phyloP scores from a whole-genome alignment of 2,888 invertebrate species.

The Pristionchus mayeri region DNA sequence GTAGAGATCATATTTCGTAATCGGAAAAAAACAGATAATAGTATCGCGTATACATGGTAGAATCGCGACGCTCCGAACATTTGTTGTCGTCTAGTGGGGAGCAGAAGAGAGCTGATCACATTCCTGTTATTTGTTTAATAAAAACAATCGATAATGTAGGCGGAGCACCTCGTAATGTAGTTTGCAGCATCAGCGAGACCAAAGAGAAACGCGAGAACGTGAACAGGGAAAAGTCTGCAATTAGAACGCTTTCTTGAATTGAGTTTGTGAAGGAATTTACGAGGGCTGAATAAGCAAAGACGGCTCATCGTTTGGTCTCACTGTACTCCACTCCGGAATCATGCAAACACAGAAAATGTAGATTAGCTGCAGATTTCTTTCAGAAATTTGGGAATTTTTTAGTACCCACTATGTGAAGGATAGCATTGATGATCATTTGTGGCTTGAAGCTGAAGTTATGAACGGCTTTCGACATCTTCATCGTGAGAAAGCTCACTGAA shows the following conservation, averaged over 20 bases:
- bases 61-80: neutral
- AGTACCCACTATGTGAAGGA: neutral
- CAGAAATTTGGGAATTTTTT: neutral
- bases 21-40: neutral
- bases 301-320: neutral
- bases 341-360: neutral
- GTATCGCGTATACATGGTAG: constrained; percentile 11
- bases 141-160: neutral
- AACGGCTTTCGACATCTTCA: neutral
- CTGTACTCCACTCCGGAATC: constrained; percentile 11
- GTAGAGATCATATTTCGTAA: neutral
- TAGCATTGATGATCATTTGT: neutral
- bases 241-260: neutral
- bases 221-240: neutral
- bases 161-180: neutral
- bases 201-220: neutral
- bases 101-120: neutral
- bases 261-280: neutral
- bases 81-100: neutral
- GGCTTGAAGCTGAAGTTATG: neutral
- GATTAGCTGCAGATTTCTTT: neutral
- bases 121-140: neutral
- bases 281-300: neutral
- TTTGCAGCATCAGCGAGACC: neutral
- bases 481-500: constrained; percentile 25